Percentiles rank a stretch among this genome's conserved stretches.
Conservation (phyloP, 1,140 invertebrate species). For the Psilanteris sp. region DNA sequence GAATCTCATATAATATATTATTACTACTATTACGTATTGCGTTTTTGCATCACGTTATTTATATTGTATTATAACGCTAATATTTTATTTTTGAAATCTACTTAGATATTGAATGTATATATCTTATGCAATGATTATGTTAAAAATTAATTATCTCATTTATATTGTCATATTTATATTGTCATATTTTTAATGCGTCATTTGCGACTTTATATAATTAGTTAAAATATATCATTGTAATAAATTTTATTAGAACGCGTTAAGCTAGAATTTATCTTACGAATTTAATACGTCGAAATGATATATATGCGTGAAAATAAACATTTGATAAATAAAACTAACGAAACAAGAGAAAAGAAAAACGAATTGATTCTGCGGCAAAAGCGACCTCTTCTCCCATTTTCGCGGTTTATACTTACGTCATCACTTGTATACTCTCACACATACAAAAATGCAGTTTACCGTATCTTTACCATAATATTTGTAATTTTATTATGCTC, state of each 20-base stretch:
- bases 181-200: background rate
- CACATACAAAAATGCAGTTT: slow-evolving; percentile 7
- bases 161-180: slow-evolving; percentile 1
- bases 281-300: slow-evolving; percentile 1
- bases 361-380: slow-evolving; percentile 31
- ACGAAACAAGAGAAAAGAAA: slow-evolving; percentile 26
- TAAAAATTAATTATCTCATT: background rate
- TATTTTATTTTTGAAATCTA: too few species aligned
- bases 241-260: slow-evolving; percentile 1
- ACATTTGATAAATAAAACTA: slow-evolving; percentile 19
- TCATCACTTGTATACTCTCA: slow-evolving; percentile 25
- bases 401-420: slow-evolving; percentile 31
- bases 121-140: too few species aligned
- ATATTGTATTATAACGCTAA: too few species aligned
- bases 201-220: slow-evolving; percentile 2
- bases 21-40: too few species aligned
- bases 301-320: slow-evolving; percentile 1
- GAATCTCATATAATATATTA: too few species aligned
- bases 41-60: too few species aligned
- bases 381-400: slow-evolving; percentile 24
- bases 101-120: too few species aligned
- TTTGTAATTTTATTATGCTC: slow-evolving; percentile 26
- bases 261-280: slow-evolving; percentile 1
- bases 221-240: background rate
- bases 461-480: slow-evolving; percentile 25